Conservation (phyloP, 1,140 invertebrate genomes). For the Penaeus indicus region DNA sequence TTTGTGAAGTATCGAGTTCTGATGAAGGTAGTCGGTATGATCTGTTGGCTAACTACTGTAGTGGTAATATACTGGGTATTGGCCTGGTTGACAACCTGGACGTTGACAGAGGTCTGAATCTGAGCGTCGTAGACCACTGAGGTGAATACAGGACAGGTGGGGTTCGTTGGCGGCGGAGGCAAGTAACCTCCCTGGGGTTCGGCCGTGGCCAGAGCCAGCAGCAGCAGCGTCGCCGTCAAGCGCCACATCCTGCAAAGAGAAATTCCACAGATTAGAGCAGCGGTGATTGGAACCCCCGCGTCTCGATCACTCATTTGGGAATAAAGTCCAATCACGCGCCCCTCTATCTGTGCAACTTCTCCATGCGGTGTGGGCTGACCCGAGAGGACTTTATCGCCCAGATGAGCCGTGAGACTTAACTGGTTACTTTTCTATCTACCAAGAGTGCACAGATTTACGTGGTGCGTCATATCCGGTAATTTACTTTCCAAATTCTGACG, state of each 20-base stretch:
- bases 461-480: too few species aligned
- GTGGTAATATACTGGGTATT: slow-evolving; percentile 48
- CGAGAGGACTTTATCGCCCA: slow-evolving; percentile 63
- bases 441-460: too few species aligned
- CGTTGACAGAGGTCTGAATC: slow-evolving; percentile 5
- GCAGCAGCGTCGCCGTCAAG: slow-evolving; percentile 55
- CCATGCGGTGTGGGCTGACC: slow-evolving; percentile 54
- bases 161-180: slow-evolving; percentile 18
- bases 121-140: slow-evolving; percentile 33
- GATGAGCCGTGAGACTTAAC: slow-evolving; percentile 47
- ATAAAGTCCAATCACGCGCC: slow-evolving; percentile 63
- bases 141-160: slow-evolving; percentile 29
- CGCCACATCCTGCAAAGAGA: slow-evolving; percentile 62
- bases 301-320: slow-evolving; percentile 62
- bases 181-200: slow-evolving; percentile 34
- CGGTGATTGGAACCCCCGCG: slow-evolving; percentile 63
- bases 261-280: slow-evolving; percentile 62
- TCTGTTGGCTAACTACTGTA: slow-evolving; percentile 28
- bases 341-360: slow-evolving; percentile 60
- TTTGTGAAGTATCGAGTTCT: too few species aligned
- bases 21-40: slow-evolving; percentile 35
- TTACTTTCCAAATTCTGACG: too few species aligned
- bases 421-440: too few species aligned
- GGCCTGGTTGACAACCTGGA: slow-evolving; percentile 26
- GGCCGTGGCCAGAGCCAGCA: slow-evolving; percentile 46